Percentiles rank a stretch among this genome's conserved stretches.
Evolutionary conservation across 2,888 invertebrate species (phyloP).

Genomic region (Ecliptopera silaceata): DNA sequence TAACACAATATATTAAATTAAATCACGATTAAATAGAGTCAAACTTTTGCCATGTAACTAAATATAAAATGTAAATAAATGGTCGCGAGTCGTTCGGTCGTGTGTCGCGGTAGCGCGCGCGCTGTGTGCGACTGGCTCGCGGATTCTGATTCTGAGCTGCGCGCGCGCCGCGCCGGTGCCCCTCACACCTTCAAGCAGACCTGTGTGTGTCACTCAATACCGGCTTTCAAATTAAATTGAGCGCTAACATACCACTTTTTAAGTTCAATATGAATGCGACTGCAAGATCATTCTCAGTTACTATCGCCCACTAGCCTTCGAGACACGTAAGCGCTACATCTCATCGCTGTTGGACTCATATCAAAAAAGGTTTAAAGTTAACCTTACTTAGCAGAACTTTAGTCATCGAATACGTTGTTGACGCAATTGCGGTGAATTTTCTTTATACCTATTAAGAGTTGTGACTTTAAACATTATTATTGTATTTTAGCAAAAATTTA

Average conservation of each 20-base stretch:
- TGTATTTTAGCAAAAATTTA: too few species aligned
- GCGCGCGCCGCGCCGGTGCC: constrained; percentile 42
- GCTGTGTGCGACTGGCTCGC: constrained; percentile 75
- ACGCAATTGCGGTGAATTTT: background rate
- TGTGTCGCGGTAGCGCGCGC: constrained; percentile 72
- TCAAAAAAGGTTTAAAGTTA: constrained; percentile 76
- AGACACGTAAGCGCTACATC: constrained; percentile 79
- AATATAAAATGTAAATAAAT: constrained; percentile 48
- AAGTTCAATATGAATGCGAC: background rate
- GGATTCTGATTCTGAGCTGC: constrained; percentile 70
- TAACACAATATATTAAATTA: constrained; percentile 59
- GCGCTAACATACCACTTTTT: background rate
- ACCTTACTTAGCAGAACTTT: constrained; percentile 51
- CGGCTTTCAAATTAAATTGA: constrained; percentile 14
- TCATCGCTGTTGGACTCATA: constrained; percentile 66
- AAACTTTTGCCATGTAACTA: constrained; percentile 71
- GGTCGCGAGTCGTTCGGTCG: constrained; percentile 80
- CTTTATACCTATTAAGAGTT: too few species aligned
- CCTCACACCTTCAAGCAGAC: constrained; percentile 29
- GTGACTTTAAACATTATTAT: too few species aligned
- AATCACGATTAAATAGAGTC: constrained; percentile 60
- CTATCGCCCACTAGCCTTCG: constrained; percentile 71
- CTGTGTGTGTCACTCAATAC: constrained; percentile 31
- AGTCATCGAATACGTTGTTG: constrained; percentile 42
- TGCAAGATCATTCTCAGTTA: background rate